Conservation (phyloP, 2,797 vertebrate species). For the Acropternis orthonyx region DNA sequence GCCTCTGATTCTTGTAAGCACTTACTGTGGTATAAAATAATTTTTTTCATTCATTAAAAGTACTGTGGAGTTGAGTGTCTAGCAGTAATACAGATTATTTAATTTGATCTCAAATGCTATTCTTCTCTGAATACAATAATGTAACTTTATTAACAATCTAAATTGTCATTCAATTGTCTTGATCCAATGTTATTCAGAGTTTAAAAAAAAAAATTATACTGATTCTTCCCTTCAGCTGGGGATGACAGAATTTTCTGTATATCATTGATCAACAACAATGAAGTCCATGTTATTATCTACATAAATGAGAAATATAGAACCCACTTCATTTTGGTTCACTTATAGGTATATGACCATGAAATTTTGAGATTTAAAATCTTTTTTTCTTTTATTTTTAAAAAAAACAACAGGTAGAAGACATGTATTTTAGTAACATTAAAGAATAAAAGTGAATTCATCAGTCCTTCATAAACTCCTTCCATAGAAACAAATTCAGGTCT, state of each 20-base stretch:
- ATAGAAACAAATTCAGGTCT: background rate
- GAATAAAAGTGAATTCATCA: background rate
- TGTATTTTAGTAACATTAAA: rapidly evolving
- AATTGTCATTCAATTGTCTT: background rate
- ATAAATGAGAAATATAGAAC: background rate
- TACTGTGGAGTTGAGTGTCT: background rate
- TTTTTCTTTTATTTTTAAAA: too few relatives aligned
- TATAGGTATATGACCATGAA: background rate
- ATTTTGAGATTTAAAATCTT: background rate
- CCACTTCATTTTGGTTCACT: background rate
- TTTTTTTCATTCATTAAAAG: background rate
- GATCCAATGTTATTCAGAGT: background rate
- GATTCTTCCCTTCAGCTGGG: background rate
- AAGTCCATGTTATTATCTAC: background rate
- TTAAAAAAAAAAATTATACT: background rate
- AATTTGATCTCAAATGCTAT: background rate
- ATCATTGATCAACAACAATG: background rate
- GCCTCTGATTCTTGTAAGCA: background rate
- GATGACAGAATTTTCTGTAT: background rate
- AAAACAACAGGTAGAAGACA: rapidly evolving
- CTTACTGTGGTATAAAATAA: background rate
- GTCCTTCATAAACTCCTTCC: background rate
- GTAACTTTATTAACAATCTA: background rate
- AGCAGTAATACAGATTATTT: background rate
- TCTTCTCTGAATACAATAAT: background rate